Conservation (phyloP, 2,888 invertebrate genomes). For the Incurvaria masculella region DNA sequence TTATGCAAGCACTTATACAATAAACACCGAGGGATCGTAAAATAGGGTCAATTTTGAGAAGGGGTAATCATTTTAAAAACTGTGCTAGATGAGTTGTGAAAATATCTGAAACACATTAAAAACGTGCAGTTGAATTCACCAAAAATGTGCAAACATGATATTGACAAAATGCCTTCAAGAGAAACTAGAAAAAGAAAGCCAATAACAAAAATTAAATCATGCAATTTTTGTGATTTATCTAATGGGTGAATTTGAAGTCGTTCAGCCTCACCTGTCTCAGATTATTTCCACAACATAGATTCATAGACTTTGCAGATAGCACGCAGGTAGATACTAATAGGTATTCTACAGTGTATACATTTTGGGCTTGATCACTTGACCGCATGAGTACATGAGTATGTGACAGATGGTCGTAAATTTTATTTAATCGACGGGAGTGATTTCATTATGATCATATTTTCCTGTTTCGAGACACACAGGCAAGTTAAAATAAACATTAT, state of each 20-base stretch:
- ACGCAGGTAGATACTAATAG: too few species aligned
- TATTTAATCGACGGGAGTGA: too few species aligned
- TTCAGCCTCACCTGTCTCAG: slow-evolving; percentile 53
- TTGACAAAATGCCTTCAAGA: too few species aligned
- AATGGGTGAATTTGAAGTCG: not conserved
- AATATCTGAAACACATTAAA: not conserved
- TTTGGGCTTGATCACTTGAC: too few species aligned
- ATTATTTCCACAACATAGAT: slow-evolving; percentile 38
- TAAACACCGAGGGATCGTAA: not conserved
- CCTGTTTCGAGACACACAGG: too few species aligned
- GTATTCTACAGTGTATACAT: too few species aligned
- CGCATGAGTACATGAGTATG: too few species aligned
- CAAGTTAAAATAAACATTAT: too few species aligned
- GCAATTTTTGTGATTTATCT: not conserved
- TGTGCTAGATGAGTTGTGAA: not conserved
- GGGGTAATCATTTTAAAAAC: not conserved
- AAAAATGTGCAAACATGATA: not conserved
- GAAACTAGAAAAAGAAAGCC: slow-evolving; percentile 2
- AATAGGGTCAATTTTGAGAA: not conserved
- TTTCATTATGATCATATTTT: too few species aligned
- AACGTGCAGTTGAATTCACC: not conserved
- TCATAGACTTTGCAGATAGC: too few species aligned
- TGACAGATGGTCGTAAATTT: too few species aligned
- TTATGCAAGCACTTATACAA: not conserved
- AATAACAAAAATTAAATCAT: slow-evolving; percentile 10